These are phyloP conservation scores for Strigamia transsilvanica DNA, from an alignment of 2,888 invertebrate species.

Conservation along the genomic window DNA sequence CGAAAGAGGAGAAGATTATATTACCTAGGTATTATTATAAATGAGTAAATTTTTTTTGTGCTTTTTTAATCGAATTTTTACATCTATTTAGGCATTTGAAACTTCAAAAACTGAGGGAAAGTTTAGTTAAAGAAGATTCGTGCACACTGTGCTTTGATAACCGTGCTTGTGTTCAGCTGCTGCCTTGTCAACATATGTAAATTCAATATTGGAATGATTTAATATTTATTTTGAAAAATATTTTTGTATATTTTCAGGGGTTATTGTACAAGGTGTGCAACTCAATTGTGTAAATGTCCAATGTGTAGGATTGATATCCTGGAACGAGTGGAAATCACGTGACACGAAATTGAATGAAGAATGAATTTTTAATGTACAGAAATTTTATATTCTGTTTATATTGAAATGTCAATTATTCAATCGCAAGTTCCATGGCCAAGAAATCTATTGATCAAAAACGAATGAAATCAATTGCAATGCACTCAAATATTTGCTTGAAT, in stretches of 20 bases:
- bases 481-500: neutral
- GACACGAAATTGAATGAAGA: conserved; percentile 12
- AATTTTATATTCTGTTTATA: conserved; percentile 19
- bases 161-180: conserved; percentile 75
- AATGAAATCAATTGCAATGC: no score
- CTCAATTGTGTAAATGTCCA: conserved; percentile 83
- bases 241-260: conserved; percentile 70
- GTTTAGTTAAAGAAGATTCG: conserved; percentile 80
- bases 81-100: conserved; percentile 72
- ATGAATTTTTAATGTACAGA: conserved; percentile 9
- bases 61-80: neutral
- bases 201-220: conserved; percentile 59
- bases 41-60: neutral
- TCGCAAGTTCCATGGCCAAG: neutral
- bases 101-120: conserved; percentile 76
- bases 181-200: conserved; percentile 86
- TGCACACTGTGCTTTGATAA: conserved; percentile 89
- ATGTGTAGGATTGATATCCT: conserved; percentile 74
- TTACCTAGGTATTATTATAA: conserved; percentile 72
- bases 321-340: conserved; percentile 17
- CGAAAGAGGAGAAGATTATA: conserved; percentile 80
- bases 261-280: conserved; percentile 81
- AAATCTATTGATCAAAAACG: neutral
- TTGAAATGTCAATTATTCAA: neutral
- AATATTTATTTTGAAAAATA: neutral